Evolutionary conservation across 2,113 vertebrate species (phyloP).

Genomic region (Verasper variegatus): DNA sequence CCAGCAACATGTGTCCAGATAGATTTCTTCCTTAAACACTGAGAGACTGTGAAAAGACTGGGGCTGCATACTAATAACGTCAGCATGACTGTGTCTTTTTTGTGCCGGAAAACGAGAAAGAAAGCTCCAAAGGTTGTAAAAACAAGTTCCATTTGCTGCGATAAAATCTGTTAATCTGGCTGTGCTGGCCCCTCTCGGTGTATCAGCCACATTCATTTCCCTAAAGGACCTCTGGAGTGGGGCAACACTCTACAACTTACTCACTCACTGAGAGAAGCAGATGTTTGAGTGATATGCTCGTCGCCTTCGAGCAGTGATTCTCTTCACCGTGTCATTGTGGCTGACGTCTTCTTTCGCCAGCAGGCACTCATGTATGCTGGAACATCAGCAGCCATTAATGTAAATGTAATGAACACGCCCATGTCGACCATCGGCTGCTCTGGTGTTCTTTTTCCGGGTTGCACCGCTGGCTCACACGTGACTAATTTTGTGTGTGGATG

Average conservation of each 20-base stretch:
- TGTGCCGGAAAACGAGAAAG: slow-evolving; percentile 37
- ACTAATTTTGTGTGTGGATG: not conserved
- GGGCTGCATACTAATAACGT: slow-evolving; percentile 46
- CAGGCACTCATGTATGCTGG: slow-evolving; percentile 39
- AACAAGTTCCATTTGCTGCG: slow-evolving; percentile 62
- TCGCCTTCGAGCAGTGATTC: slow-evolving; percentile 52
- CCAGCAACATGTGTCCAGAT: slow-evolving; percentile 17
- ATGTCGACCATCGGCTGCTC: slow-evolving; percentile 15
- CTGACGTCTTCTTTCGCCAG: slow-evolving; percentile 43
- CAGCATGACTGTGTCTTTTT: slow-evolving; percentile 36
- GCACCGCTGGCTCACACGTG: not conserved
- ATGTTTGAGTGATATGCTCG: slow-evolving; percentile 56
- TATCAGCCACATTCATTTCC: slow-evolving; percentile 60
- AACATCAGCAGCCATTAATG: slow-evolving; percentile 35
- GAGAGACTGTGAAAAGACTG: slow-evolving; percentile 15
- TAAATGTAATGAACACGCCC: slow-evolving; percentile 34
- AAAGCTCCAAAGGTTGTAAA: slow-evolving; percentile 55
- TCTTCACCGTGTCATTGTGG: slow-evolving; percentile 31
- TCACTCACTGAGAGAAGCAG: slow-evolving; percentile 52
- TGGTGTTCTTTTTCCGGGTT: slow-evolving; percentile 6
- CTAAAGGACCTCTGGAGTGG: slow-evolving; percentile 64
- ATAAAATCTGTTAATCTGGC: slow-evolving; percentile 74
- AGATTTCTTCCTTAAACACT: slow-evolving; percentile 8
- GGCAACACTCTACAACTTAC: slow-evolving; percentile 43
- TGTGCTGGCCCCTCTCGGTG: slow-evolving; percentile 42